A percentile compares a stretch with the other conserved stretches of the same genome.
Conservation (phyloP, 2,888 invertebrate species). For the Phortica okadai region DNA sequence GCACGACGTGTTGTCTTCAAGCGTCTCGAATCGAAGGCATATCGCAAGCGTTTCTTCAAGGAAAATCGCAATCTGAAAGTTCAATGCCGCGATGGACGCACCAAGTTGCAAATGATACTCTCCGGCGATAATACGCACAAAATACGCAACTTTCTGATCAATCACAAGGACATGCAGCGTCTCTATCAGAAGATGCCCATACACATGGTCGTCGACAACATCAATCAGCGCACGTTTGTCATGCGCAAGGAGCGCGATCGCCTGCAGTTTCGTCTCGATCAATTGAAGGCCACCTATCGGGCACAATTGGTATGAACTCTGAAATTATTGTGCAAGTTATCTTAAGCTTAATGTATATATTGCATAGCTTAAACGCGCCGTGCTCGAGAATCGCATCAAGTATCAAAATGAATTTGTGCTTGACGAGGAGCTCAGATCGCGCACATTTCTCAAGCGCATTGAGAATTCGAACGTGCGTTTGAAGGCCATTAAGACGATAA, state of each 20-base stretch:
- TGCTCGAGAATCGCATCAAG: constrained; percentile 71
- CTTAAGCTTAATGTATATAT: neutral
- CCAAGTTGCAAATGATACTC: constrained; percentile 67
- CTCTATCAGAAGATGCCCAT: constrained; percentile 73
- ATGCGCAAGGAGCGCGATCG: constrained; percentile 74
- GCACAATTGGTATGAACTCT: constrained; percentile 57
- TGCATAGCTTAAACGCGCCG: constrained; percentile 61
- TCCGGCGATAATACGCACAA: constrained; percentile 62
- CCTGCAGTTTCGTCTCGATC: constrained; percentile 61
- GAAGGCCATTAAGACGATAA: constrained; percentile 72
- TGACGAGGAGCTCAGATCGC: constrained; percentile 67
- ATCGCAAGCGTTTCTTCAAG: constrained; percentile 56
- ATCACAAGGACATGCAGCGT: constrained; percentile 72
- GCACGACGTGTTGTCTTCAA: constrained; percentile 66
- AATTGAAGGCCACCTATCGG: constrained; percentile 62
- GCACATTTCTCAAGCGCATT: constrained; percentile 67
- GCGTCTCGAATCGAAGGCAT: constrained; percentile 62
- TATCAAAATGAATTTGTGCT: constrained; percentile 70
- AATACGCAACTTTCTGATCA: constrained; percentile 70
- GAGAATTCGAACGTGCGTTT: constrained; percentile 74
- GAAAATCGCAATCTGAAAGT: constrained; percentile 61
- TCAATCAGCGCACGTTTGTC: constrained; percentile 74
- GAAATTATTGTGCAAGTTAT: neutral
- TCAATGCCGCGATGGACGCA: constrained; percentile 71
- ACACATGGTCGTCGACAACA: constrained; percentile 71